Base-by-base conservation (phyloP, 2,888 invertebrate genomes). In the Parnassius mnemosyne region DNA sequence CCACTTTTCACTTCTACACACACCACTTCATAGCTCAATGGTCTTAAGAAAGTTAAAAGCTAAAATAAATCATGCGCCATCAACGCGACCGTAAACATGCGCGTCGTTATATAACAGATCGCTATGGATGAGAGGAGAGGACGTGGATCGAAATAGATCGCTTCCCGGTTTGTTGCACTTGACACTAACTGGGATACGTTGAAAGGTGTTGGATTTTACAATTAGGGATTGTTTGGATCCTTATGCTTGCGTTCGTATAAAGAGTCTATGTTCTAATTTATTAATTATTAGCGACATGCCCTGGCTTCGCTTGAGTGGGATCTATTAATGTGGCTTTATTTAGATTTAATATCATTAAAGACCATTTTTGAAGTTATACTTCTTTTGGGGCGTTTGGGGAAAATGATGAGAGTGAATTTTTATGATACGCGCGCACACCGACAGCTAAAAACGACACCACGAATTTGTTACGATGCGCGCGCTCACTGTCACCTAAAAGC, bases 81-180 rank as follows among this genome's bases (percentile, higher is more conserved):
- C 54, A 25, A 25, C 54, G 54, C 34, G 41, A 42, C 51, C 50
- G 12, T 61, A 61, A 61, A 61, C 61, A 49, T 7, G 2, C 13
- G 13, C 56, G 51, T 61, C 61, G 55, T 51, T 50, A 61, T 50
- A 61, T 43, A n/a, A 16, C 20, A 46, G 13, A 49, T 9, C 47
- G 13, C 56, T 49, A 9, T 11, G 42, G 3, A 42, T 50, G 50
- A 11, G 57, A 13, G 25, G 57, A 44, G 59, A 61, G 56, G 49
- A 43, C 56, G 55, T 46, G 42, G 72, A 70, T 69, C 59, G 63
- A 70, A 72, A 72, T 74, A 73, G 71, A 73, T 69, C 72, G 77
- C 74, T 79, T 81, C 79, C 72, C 76, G 57, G 61, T 61, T 61
- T 61, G 47, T 61, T 61, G 61, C 57, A 57, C 61, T 61, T 57